phyloP scores from a whole-genome alignment of 2,888 invertebrate genomes.

The Archips xylosteana region DNA sequence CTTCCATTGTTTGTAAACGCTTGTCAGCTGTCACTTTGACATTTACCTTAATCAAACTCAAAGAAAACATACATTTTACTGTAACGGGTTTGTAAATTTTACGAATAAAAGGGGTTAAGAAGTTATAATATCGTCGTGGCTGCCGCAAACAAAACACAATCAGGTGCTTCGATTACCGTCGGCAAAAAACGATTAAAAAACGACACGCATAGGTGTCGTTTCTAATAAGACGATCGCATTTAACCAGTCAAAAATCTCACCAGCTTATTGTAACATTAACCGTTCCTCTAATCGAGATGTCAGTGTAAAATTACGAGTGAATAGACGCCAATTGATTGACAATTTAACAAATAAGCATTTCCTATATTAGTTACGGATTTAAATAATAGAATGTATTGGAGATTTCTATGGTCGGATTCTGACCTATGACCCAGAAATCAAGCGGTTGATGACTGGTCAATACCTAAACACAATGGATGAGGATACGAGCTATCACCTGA shows the following conservation, averaged over 20 bases:
- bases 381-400: conserved; percentile 63
- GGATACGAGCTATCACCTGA: conserved; percentile 68
- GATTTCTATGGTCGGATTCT: conserved; percentile 58
- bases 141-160: not conserved
- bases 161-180: not conserved
- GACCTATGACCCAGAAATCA: conserved; percentile 43
- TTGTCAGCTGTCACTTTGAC: too few relatives aligned
- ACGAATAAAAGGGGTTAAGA: too few relatives aligned
- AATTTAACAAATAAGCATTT: conserved; percentile 42
- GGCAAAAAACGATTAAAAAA: conserved; percentile 8
- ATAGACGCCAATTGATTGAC: conserved; percentile 42
- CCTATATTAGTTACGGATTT: conserved; percentile 41
- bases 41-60: too few relatives aligned
- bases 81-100: too few relatives aligned
- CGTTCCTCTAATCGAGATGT: conserved; percentile 40
- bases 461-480: conserved; percentile 63
- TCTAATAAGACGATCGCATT: conserved; percentile 19
- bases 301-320: conserved; percentile 42
- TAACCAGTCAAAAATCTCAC: not conserved
- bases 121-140: not conserved
- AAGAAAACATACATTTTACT: too few relatives aligned
- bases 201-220: not conserved
- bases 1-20: too few relatives aligned
- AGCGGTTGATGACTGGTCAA: conserved; percentile 70
- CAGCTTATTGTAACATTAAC: conserved; percentile 26